phyloP scores from a whole-genome alignment of 2,113 vertebrate species.

The Archilochus colubris region DNA sequence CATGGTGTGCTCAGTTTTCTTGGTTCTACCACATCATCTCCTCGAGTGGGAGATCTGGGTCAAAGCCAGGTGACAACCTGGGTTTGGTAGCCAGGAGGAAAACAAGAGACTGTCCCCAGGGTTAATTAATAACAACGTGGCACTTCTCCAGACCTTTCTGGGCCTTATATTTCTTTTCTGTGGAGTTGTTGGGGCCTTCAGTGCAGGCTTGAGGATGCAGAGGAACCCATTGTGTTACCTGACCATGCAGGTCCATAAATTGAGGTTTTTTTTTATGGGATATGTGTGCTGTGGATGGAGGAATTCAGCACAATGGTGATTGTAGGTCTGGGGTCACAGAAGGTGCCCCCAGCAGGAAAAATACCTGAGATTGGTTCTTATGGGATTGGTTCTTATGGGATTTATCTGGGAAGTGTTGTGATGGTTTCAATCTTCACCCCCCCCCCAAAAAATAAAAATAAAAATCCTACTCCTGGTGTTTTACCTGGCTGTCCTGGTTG shows the following conservation, averaged over 20 bases:
- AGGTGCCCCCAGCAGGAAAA: neutral
- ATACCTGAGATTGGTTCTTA: neutral
- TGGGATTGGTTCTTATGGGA: neutral
- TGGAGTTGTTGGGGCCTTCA: accelerated
- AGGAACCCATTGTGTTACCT: accelerated
- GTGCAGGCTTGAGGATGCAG: neutral
- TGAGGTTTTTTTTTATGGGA: neutral
- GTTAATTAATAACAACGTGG: accelerated
- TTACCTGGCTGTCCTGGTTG: too few species aligned
- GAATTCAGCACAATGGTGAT: neutral
- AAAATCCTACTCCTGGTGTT: neutral
- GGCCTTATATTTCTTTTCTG: neutral
- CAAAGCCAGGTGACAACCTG: accelerated
- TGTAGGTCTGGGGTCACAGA: too few species aligned
- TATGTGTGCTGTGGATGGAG: accelerated
- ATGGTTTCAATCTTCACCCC: neutral
- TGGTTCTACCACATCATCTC: neutral
- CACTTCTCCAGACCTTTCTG: accelerated
- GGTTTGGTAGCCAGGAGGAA: neutral
- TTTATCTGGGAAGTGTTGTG: neutral
- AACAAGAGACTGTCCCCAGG: accelerated
- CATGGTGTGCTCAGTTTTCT: neutral
- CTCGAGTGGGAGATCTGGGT: accelerated
- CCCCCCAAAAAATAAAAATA: too few species aligned
- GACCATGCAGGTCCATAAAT: accelerated